These are phyloP conservation scores for Saimiri boliviensis DNA, from an alignment of 2,113 vertebrate genomes.

Conservation along the genomic window DNA sequence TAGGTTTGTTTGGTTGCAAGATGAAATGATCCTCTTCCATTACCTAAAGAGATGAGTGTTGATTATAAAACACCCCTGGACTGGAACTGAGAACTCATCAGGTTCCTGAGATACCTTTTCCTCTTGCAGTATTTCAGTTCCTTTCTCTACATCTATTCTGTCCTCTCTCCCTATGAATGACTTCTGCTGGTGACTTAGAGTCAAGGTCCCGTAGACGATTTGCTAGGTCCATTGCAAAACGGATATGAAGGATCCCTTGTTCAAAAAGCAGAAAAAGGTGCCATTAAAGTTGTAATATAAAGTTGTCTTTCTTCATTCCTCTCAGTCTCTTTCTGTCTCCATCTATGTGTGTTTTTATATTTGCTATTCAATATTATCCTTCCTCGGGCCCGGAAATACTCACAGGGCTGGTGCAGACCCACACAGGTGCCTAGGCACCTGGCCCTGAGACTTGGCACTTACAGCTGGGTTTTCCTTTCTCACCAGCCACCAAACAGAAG, in stretches of 20 bases:
- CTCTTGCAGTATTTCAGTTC: neutral
- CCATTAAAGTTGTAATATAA: neutral
- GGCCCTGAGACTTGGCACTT: neutral
- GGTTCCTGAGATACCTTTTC: neutral
- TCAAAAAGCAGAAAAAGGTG: neutral
- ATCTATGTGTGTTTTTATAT: neutral
- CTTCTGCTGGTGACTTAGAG: neutral
- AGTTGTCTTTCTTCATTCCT: neutral
- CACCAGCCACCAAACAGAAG: neutral
- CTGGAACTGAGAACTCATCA: neutral
- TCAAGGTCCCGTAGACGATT: neutral
- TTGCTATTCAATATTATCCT: neutral
- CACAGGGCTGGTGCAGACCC: no score
- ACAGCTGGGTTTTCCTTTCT: neutral
- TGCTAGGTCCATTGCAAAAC: neutral
- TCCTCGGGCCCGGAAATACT: neutral
- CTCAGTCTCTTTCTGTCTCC: neutral
- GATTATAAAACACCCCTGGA: neutral
- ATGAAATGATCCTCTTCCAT: neutral
- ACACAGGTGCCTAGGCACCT: neutral
- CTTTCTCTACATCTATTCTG: neutral
- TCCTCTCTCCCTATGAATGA: neutral
- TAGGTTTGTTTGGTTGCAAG: neutral
- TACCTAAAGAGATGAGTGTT: neutral
- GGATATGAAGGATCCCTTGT: neutral